These are phyloP conservation scores for Taxidea taxus DNA, from an alignment of 2,113 vertebrate species.

Conservation along the genomic window DNA sequence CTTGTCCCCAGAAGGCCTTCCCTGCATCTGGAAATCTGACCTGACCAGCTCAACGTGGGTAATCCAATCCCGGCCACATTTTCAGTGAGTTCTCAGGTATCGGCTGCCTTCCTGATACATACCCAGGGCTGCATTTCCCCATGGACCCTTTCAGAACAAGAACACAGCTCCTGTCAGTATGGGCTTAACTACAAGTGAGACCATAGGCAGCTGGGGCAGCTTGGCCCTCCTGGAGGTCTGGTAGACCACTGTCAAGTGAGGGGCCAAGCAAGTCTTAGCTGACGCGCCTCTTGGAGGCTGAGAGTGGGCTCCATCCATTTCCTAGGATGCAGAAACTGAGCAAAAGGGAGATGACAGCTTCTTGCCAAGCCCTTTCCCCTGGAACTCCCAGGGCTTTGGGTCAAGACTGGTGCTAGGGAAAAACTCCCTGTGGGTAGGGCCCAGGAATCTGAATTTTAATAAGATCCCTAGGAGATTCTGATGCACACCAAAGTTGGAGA, in stretches of 20 bases:
- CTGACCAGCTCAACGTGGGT: not conserved
- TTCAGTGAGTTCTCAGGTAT: slow-evolving; percentile 54
- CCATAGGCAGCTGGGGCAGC: not conserved
- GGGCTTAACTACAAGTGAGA: not conserved
- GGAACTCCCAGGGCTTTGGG: not conserved
- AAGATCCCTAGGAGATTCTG: not conserved
- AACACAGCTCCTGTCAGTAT: not conserved
- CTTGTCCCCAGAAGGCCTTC: slow-evolving; percentile 58
- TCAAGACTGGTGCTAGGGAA: not conserved
- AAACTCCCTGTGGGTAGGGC: too few relatives aligned
- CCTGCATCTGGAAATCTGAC: slow-evolving; percentile 64
- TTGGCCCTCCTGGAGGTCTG: not conserved
- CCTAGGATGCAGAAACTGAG: not conserved
- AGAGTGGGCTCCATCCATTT: not conserved
- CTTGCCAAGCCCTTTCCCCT: fast-evolving
- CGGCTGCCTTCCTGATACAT: not conserved
- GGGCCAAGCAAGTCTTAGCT: fast-evolving
- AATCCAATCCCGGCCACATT: slow-evolving; percentile 55
- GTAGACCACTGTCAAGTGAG: fast-evolving
- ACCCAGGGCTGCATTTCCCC: slow-evolving; percentile 11
- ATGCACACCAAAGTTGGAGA: not conserved
- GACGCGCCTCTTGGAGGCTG: fast-evolving
- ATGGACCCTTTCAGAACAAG: not conserved
- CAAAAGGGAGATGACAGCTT: not conserved
- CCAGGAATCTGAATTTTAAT: not conserved